Conservation (phyloP, 2,888 invertebrate genomes). For the Brassicogethes aeneus region DNA sequence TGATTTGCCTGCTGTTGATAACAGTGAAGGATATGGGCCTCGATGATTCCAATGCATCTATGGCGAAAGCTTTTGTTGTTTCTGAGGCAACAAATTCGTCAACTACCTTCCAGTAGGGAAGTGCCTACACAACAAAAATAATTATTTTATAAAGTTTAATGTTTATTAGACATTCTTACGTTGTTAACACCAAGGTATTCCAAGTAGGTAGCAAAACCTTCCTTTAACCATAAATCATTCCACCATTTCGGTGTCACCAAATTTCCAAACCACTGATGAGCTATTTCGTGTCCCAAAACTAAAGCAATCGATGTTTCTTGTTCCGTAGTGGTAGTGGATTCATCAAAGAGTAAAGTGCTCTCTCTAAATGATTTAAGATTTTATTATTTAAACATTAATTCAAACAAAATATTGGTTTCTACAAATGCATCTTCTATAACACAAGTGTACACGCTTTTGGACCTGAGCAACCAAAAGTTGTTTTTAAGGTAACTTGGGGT, state of each 20-base stretch:
- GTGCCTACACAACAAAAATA: conserved; percentile 34
- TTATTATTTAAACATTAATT: too few species aligned
- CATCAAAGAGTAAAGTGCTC: conserved; percentile 52
- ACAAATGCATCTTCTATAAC: too few species aligned
- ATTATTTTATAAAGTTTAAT: background rate
- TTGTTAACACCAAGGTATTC: conserved; percentile 48
- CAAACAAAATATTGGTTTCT: too few species aligned
- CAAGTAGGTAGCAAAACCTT: conserved; percentile 64
- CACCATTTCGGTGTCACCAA: conserved; percentile 63
- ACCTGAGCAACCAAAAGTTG: too few species aligned
- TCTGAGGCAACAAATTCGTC: conserved; percentile 49
- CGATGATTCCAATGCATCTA: conserved; percentile 54
- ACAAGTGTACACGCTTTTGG: too few species aligned
- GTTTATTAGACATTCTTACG: conserved; percentile 35
- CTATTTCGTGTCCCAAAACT: conserved; percentile 58
- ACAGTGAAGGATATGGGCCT: conserved; percentile 59
- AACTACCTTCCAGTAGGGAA: conserved; percentile 50
- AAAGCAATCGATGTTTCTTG: conserved; percentile 47
- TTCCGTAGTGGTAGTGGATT: conserved; percentile 41
- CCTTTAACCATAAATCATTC: conserved; percentile 63
- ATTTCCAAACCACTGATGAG: conserved; percentile 73
- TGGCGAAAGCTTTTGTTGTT: conserved; percentile 47
- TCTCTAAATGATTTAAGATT: conserved; percentile 41
- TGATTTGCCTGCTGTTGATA: conserved; percentile 50
- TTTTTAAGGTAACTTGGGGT: too few species aligned